A percentile compares a stretch with the other conserved stretches of the same genome.
These are phyloP conservation scores for Limnephilus lunatus DNA, from an alignment of 2,888 invertebrate genomes.

Conservation along the genomic window DNA sequence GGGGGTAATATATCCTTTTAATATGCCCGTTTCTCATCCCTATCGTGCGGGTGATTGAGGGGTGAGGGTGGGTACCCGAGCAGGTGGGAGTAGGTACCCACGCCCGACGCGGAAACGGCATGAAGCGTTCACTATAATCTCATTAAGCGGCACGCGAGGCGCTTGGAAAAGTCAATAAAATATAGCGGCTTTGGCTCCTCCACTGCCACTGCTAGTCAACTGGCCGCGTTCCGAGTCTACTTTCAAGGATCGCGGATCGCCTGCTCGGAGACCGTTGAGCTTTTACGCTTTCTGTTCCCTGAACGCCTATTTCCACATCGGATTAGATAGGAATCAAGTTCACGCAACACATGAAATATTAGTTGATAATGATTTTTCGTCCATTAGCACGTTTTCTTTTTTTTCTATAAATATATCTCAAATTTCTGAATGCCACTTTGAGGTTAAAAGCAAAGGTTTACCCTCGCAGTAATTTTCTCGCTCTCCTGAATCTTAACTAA, in stretches of 20 bases:
- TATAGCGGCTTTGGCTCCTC: not conserved
- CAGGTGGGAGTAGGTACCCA: slow-evolving; percentile 10
- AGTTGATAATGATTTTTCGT: not conserved
- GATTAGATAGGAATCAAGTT: not conserved
- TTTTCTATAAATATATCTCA: not conserved
- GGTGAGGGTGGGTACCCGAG: not conserved
- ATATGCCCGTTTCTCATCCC: not conserved
- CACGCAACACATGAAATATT: not conserved
- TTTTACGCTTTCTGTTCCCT: not conserved
- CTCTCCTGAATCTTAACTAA: too few species aligned
- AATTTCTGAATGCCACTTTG: not conserved
- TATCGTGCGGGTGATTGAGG: slow-evolving; percentile 8
- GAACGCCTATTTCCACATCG: slow-evolving; percentile 2
- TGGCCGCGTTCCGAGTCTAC: not conserved
- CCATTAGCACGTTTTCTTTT: not conserved
- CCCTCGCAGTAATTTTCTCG: not conserved
- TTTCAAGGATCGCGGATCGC: not conserved
- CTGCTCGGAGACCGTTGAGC: not conserved
- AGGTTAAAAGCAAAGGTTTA: not conserved
- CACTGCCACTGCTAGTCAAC: not conserved
- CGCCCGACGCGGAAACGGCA: slow-evolving; percentile 30
- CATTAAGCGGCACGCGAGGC: slow-evolving; percentile 50
- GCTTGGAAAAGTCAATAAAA: slow-evolving; percentile 38
- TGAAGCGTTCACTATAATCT: slow-evolving; percentile 34
- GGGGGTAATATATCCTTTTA: slow-evolving; percentile 8